Evolutionary conservation across 2,797 vertebrate genomes (phyloP).

Genomic region (Melanotaenia nigrans): DNA sequence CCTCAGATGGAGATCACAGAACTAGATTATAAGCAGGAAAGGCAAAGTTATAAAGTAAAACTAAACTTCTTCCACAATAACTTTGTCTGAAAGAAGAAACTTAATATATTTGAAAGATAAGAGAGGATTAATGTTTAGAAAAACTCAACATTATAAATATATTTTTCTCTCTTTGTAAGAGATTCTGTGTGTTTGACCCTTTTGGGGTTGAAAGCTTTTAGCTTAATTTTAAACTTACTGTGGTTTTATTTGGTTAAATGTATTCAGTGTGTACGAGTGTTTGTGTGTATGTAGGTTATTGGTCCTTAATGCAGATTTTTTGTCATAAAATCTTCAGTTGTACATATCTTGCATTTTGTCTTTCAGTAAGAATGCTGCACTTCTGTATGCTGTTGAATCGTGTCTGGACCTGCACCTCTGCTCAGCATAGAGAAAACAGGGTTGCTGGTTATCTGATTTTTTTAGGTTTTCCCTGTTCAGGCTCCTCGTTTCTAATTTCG

Average conservation of each 20-base stretch:
- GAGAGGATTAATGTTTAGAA: conserved; percentile 43
- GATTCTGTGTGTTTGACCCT: conserved; percentile 72
- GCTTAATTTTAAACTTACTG: conserved; percentile 50
- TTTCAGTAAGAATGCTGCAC: conserved; percentile 44
- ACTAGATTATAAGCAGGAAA: conserved; percentile 32
- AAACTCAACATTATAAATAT: conserved; percentile 46
- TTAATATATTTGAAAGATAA: conserved; percentile 3
- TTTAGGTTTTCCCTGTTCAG: conserved; percentile 6
- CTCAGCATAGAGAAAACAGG: conserved; percentile 39
- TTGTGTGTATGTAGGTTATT: conserved; percentile 30
- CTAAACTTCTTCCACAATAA: no score
- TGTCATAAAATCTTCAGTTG: conserved; percentile 27
- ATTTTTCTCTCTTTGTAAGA: conserved; percentile 81
- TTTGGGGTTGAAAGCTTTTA: conserved; percentile 64
- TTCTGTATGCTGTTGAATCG: conserved; percentile 42
- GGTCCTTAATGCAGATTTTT: conserved; percentile 27
- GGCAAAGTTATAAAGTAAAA: neutral
- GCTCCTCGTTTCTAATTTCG: conserved; percentile 48
- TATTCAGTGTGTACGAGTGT: conserved; percentile 42
- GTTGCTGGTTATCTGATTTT: conserved; percentile 33
- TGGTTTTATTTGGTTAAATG: conserved; percentile 49
- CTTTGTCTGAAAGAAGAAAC: no score
- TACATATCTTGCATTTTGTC: conserved; percentile 25
- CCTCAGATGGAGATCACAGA: conserved; percentile 26
- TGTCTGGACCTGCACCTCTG: conserved; percentile 40